These are phyloP conservation scores for Pyrgilauda ruficollis DNA, from an alignment of 2,113 vertebrate species.

Conservation along the genomic window DNA sequence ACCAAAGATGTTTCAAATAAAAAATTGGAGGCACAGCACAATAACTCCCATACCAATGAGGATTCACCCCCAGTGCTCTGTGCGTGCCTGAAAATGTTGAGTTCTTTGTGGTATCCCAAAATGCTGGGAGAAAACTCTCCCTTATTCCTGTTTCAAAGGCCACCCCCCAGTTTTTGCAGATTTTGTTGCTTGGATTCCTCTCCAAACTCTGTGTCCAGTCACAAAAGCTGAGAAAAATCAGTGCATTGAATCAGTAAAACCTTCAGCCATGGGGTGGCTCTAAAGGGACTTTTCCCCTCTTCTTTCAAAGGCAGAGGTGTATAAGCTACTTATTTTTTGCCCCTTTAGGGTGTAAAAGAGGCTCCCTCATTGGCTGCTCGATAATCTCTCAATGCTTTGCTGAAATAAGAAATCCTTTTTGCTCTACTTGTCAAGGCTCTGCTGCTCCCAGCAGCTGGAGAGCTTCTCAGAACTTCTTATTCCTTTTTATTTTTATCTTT, in stretches of 20 bases:
- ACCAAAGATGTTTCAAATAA: neutral
- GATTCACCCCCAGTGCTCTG: neutral
- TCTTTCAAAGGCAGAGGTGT: neutral
- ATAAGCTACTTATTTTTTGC: neutral
- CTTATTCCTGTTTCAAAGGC: neutral
- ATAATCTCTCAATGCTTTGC: neutral
- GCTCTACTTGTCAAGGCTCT: neutral
- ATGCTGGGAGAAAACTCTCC: neutral
- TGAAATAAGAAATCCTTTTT: neutral
- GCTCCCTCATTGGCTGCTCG: neutral
- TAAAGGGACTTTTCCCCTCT: neutral
- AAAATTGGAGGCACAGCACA: neutral
- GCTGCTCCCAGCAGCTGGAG: neutral
- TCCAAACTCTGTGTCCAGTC: neutral
- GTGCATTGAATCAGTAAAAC: neutral
- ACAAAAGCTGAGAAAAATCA: neutral
- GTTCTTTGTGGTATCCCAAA: neutral
- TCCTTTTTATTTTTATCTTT: neutral
- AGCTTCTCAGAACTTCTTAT: neutral
- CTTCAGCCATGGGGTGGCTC: neutral
- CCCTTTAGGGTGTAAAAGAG: neutral
- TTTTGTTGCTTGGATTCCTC: neutral
- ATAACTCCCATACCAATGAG: neutral
- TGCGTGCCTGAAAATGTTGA: neutral
- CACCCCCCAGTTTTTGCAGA: neutral